These are phyloP conservation scores for Fopius arisanus DNA, from an alignment of 1,140 invertebrate species.

Conservation along the genomic window DNA sequence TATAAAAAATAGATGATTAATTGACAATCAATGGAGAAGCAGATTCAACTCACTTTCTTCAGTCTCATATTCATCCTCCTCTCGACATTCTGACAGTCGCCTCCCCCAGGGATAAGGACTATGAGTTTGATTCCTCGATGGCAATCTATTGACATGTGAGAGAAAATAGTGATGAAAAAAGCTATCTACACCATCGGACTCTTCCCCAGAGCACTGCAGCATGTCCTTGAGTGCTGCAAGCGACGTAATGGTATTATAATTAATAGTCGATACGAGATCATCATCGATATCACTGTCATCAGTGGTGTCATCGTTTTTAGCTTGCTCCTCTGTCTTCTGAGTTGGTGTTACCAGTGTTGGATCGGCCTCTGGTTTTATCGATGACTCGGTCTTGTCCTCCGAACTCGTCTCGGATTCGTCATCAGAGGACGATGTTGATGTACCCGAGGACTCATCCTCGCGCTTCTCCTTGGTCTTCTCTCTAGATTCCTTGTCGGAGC, in stretches of 20 bases:
- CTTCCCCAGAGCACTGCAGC: constrained; percentile 68
- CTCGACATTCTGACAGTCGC: constrained; percentile 80
- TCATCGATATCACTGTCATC: constrained; percentile 72
- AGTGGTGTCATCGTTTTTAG: constrained; percentile 56
- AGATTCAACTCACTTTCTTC: constrained; percentile 58
- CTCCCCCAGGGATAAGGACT: constrained; percentile 71
- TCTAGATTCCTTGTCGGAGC: constrained; percentile 33
- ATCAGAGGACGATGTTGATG: constrained; percentile 54
- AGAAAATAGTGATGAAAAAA: constrained; percentile 79
- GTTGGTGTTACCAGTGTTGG: constrained; percentile 13
- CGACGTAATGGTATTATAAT: constrained; percentile 75
- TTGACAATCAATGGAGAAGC: neutral
- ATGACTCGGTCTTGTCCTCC: constrained; percentile 53
- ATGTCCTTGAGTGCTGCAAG: constrained; percentile 74
- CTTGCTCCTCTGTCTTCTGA: constrained; percentile 38
- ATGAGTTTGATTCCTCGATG: constrained; percentile 67
- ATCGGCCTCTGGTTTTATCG: constrained; percentile 39
- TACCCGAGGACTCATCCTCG: constrained; percentile 51
- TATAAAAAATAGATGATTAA: neutral
- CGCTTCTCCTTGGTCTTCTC: constrained; percentile 40
- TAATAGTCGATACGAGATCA: constrained; percentile 71
- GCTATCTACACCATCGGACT: constrained; percentile 70
- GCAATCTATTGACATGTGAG: constrained; percentile 74
- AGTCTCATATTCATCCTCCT: constrained; percentile 81
- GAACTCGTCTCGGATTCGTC: constrained; percentile 59